Base-by-base conservation (phyloP, 2,113 vertebrate genomes). In the Microcebus murinus region DNA sequence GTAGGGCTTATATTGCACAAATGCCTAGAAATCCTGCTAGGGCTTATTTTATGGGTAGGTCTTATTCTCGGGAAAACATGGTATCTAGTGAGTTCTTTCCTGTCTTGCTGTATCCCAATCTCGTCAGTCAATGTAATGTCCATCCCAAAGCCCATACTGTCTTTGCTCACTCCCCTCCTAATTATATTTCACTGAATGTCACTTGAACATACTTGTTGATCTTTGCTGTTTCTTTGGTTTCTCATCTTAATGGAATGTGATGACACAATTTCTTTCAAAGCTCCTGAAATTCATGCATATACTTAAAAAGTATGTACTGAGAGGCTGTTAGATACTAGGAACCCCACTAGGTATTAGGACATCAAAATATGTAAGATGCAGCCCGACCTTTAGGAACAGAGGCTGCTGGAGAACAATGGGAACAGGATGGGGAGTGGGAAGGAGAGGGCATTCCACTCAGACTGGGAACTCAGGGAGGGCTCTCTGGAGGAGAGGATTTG, bases 151-250 rank as follows among this genome's bases (percentile, higher is more conserved):
- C 31, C 84, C 42, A 7, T 20, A 23, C 1, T 39, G 18, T 6
- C 59, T 87, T 45, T 68, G 50, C 13, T 31, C 27, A 83, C 11
- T 65, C 50, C 14, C 21, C 18, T 48, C 34, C 21, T 87, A 45
- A 27, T n/a, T 89, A 17, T 48, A 14, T 70, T 87, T 86, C 70
- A 31, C 57, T 80, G 36, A 61, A 61, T n/a, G 29, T 81, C 57
- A 70, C 29, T 71, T 83, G 81, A 57, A 94, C 63, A 83, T 23
- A 39, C 36, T 90, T 89, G 34, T 85, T 84, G 42, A 39, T 90
- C 48, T 92, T 71, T 85, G 34, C 48, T 77, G 23, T 90, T 83
- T 87, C 52, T 57, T 80, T 94, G 82, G 73, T 89, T 94, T 93
- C 73, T 96, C 52, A 48, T 71, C 13, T 81, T 94, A 48, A 83